phyloP scores from a whole-genome alignment of 2,797 vertebrate genomes.

The Tauraco hartlaubi region DNA sequence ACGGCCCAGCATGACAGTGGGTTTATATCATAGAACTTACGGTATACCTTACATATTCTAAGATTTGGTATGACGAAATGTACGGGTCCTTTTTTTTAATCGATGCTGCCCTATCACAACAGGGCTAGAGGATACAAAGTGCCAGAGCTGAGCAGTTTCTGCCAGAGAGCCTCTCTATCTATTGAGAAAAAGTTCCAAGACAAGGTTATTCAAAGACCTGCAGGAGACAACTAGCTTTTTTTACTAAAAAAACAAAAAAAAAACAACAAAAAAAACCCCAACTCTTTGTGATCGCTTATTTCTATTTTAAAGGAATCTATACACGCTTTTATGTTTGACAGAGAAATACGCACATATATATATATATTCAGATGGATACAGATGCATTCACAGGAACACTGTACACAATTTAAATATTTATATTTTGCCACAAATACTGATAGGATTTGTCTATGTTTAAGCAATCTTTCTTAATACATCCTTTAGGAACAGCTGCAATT shows the following conservation, averaged over 20 bases:
- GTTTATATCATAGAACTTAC: not conserved
- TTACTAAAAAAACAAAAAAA: not conserved
- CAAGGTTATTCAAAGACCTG: not conserved
- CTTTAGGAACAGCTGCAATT: not conserved
- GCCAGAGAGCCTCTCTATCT: not conserved
- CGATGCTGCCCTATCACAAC: not conserved
- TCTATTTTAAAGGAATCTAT: not conserved
- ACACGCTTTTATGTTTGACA: not conserved
- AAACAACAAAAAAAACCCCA: no score
- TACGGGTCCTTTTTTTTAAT: not conserved
- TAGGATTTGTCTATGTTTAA: not conserved
- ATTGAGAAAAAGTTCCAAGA: not conserved
- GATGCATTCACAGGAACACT: not conserved
- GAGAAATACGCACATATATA: not conserved
- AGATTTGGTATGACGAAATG: not conserved
- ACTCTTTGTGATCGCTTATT: not conserved
- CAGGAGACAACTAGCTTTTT: no score
- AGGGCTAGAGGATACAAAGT: not conserved
- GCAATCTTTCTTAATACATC: not conserved
- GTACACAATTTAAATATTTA: not conserved
- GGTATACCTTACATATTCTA: not conserved
- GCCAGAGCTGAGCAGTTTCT: not conserved
- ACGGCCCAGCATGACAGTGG: not conserved
- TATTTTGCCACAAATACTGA: not conserved
- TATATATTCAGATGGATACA: not conserved